Base-by-base conservation (phyloP, 1,140 invertebrate species). In the Cotesia typhae region DNA sequence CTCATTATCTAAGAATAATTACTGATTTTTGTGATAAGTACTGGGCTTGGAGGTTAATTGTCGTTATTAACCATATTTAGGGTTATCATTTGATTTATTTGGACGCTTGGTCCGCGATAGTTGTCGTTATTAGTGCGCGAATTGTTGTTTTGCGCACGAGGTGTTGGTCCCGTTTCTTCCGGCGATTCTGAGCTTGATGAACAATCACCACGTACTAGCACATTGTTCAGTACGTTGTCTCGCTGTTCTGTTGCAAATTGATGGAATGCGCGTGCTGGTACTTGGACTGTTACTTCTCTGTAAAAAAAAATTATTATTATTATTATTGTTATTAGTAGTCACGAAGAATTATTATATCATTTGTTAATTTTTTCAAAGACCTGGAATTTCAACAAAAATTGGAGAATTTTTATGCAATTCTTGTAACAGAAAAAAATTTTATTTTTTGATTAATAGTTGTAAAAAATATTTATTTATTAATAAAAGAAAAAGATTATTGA, bases 181-280 rank as follows among this genome's bases (percentile, higher is more conserved):
- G n/a, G 3, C 20, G 71, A 12, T 51, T 12, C 5, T 7, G 68
- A 71, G 38, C 55, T 68, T 51, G 68, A 67, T 12, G 79, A 69
- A 74, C 77, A 79, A 64, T 79, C 81, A 10, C 73, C 75, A 7
- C 77, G 71, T 20, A 80, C 70, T 37, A 80, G 63, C 12, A 74
- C 74, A 41, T 74, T 68, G 63, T 81, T 81, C 12, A 79, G 38
- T 5, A 64, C 74, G 66, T 82, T 84, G 37, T 82, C 81, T 5
- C 76, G 37, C 71, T 81, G 77, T 73, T 81, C 81, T 0, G 72
- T 67, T 14, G 72, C 78, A 53, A 81, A 83, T 77, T 77, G 74
- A 9, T 71, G 20, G 41, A 81, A 78, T 37, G 77, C 75, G 52
- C 79, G 69, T 17, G 47, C 71, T 35, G 76, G 70, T 17, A 82